Conservation (phyloP, 2,888 invertebrate species). For the Anaspis maculata region DNA sequence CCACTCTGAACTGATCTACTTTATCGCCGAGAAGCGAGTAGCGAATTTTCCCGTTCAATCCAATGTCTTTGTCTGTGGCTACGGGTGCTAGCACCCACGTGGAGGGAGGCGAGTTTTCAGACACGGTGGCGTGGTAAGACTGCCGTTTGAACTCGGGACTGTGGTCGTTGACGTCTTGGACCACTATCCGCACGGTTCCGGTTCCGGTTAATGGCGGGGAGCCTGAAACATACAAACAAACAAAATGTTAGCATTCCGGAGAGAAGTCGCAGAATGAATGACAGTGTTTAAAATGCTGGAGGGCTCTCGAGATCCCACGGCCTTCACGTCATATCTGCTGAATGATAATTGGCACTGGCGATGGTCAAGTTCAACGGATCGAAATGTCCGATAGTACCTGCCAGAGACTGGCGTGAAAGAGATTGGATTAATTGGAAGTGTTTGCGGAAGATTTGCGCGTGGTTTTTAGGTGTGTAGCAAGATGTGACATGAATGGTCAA, state of each 20-base stretch:
- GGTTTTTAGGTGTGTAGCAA: too few species aligned
- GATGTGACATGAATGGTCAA: too few species aligned
- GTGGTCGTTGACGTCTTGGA: conserved; percentile 93
- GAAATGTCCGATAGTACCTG: too few species aligned
- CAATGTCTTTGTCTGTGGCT: conserved; percentile 76
- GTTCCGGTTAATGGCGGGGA: conserved; percentile 89
- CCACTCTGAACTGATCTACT: conserved; percentile 70
- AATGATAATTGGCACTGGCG: conserved; percentile 20
- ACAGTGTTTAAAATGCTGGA: conserved; percentile 16
- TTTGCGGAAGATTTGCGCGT: conserved; percentile 15
- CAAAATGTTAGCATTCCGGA: not conserved
- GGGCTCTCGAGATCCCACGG: conserved; percentile 21
- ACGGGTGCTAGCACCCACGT: conserved; percentile 68
- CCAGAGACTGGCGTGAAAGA: conserved; percentile 3
- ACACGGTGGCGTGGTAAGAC: conserved; percentile 67
- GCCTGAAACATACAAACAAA: conserved; percentile 50
- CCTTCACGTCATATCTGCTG: conserved; percentile 18
- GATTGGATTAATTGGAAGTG: conserved; percentile 1
- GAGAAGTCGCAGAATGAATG: not conserved
- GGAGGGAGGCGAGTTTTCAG: conserved; percentile 75
- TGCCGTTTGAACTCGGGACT: conserved; percentile 79
- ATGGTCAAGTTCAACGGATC: conserved; percentile 10
- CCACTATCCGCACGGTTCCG: conserved; percentile 79
- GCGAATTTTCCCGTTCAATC: conserved; percentile 78
- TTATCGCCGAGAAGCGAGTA: conserved; percentile 78